A percentile compares a stretch with the other conserved stretches of the same genome.
Conservation (phyloP, 1,140 invertebrate species). For the Drosophila prosaltans region DNA sequence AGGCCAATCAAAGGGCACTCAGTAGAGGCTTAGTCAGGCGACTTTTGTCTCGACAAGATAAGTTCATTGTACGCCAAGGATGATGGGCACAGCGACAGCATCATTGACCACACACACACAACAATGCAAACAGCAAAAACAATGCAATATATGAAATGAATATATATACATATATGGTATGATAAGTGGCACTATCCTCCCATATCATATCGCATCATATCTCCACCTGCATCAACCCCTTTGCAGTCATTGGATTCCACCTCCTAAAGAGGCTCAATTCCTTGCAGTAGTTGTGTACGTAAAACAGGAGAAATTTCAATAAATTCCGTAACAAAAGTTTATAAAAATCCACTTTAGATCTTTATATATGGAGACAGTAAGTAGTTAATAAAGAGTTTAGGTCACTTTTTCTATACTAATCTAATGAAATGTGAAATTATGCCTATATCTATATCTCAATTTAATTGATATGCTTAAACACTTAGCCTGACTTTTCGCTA, state of each 20-base stretch:
- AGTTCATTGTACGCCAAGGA: conserved; percentile 39
- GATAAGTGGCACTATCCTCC: neutral
- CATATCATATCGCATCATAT: neutral
- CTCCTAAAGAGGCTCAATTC: neutral
- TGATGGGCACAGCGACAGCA: neutral
- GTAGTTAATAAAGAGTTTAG: too few relatives aligned
- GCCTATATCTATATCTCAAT: too few relatives aligned
- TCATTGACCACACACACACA: neutral
- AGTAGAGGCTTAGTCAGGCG: conserved; percentile 47
- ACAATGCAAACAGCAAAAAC: conserved; percentile 9
- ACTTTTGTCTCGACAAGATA: conserved; percentile 38
- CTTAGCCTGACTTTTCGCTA: too few relatives aligned
- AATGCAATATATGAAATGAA: conserved; percentile 6
- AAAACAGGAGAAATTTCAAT: neutral
- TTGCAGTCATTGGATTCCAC: too few relatives aligned
- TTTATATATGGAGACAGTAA: too few relatives aligned
- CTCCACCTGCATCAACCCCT: neutral
- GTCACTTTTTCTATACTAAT: too few relatives aligned
- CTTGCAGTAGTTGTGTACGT: neutral
- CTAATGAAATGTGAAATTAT: too few relatives aligned
- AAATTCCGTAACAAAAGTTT: neutral
- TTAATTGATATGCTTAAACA: too few relatives aligned
- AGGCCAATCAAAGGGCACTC: conserved; percentile 59
- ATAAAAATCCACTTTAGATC: neutral
- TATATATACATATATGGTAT: neutral